Evolutionary conservation across 2,797 vertebrate species (phyloP).

Genomic region (Scarus forsteni): DNA sequence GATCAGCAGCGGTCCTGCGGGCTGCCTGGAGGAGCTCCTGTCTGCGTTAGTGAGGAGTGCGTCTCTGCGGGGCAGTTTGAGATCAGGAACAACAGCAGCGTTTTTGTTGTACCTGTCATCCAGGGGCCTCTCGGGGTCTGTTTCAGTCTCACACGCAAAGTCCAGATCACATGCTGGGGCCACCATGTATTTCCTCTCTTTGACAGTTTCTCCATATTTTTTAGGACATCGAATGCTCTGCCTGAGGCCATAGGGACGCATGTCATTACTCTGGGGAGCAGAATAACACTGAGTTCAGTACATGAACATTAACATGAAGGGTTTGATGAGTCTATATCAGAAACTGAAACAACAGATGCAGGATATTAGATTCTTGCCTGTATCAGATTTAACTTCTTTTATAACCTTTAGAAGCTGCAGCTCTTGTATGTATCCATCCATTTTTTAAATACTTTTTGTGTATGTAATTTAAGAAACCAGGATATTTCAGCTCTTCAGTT

Average conservation of each 20-base stretch:
- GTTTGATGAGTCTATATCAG: no score
- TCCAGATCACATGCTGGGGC: conserved; percentile 34
- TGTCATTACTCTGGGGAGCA: conserved; percentile 61
- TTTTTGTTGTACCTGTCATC: conserved; percentile 66
- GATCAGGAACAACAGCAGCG: conserved; percentile 69
- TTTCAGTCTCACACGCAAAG: conserved; percentile 28
- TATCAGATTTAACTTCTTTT: no score
- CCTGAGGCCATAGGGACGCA: conserved; percentile 72
- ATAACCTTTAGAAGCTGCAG: no score
- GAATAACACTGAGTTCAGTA: conserved; percentile 19
- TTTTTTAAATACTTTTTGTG: no score
- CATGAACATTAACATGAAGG: no score
- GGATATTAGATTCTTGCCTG: no score
- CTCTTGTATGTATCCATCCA: no score
- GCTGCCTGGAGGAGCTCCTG: background rate
- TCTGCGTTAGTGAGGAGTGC: background rate
- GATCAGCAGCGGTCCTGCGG: conserved; percentile 55
- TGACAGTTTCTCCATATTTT: conserved; percentile 74
- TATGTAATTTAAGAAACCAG: no score
- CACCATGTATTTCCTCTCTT: conserved; percentile 58
- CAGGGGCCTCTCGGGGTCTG: conserved; percentile 33
- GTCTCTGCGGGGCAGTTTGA: conserved; percentile 4
- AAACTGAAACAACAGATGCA: background rate
- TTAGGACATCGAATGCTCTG: conserved; percentile 72
- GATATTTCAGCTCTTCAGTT: no score